Evolutionary conservation across 1,140 invertebrate species (phyloP).

Genomic region (Maconellicoccus hirsutus): DNA sequence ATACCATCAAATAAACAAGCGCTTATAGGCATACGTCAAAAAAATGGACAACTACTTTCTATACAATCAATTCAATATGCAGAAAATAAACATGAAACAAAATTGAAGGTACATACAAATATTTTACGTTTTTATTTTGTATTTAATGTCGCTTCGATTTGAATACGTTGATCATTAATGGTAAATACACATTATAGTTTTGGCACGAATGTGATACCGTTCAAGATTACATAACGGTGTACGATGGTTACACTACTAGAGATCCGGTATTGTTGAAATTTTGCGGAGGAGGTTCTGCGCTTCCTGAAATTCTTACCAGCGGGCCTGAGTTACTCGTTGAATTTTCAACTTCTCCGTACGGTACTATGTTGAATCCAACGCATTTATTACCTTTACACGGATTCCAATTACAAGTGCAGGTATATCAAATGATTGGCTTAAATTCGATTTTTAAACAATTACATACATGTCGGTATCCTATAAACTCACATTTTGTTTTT

Average conservation of each 20-base stretch:
- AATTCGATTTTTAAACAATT: too few species aligned
- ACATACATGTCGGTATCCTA: too few species aligned
- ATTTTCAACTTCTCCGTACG: slow-evolving; percentile 79
- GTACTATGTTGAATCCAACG: slow-evolving; percentile 67
- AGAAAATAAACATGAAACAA: slow-evolving; percentile 7
- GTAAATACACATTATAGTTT: slow-evolving; percentile 40
- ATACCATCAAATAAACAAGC: slow-evolving; percentile 71
- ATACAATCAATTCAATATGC: slow-evolving; percentile 44
- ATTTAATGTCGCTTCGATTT: neutral
- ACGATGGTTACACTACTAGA: slow-evolving; percentile 77
- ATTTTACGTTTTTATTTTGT: neutral
- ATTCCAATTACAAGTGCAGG: slow-evolving; percentile 76
- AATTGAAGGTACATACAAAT: neutral
- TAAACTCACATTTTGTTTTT: too few species aligned
- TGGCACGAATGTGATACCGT: slow-evolving; percentile 79
- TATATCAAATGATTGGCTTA: slow-evolving; percentile 33
- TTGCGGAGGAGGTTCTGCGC: slow-evolving; percentile 70
- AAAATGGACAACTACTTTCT: slow-evolving; percentile 61
- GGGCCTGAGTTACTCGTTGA: slow-evolving; percentile 75
- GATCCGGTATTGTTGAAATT: slow-evolving; percentile 80
- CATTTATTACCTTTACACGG: slow-evolving; percentile 66
- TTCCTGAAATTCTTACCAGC: slow-evolving; percentile 69
- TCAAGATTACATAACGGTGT: slow-evolving; percentile 76
- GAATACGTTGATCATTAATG: neutral
- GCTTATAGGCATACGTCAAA: slow-evolving; percentile 66